These are phyloP conservation scores for Cataglyphis altisquamis DNA, from an alignment of 2,888 invertebrate species.

Conservation along the genomic window DNA sequence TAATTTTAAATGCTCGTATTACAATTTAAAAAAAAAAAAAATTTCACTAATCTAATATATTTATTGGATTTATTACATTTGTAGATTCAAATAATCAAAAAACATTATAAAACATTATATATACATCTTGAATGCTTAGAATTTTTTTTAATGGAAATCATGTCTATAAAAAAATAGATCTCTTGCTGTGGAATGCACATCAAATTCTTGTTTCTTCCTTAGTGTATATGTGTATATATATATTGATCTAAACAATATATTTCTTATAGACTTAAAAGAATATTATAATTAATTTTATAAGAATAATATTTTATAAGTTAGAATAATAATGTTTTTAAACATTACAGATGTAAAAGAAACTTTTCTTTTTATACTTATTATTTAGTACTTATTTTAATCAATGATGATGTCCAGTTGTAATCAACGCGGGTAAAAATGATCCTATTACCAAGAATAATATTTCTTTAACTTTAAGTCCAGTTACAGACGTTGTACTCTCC, in stretches of 20 bases:
- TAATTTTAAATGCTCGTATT: neutral
- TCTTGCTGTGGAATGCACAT: neutral
- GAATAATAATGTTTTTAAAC: conserved; percentile 3
- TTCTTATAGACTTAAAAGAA: conserved; percentile 1
- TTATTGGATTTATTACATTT: too few species aligned
- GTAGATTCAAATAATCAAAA: neutral
- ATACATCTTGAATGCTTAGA: neutral
- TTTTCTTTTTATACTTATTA: neutral
- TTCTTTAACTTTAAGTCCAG: conserved; percentile 92
- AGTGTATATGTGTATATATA: neutral
- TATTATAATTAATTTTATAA: conserved; percentile 4
- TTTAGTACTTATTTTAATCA: conserved; percentile 68
- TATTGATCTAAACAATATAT: neutral
- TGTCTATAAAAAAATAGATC: neutral
- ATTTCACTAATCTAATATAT: neutral
- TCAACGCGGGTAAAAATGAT: conserved; percentile 94
- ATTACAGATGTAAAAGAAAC: neutral
- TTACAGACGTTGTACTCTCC: conserved; percentile 83
- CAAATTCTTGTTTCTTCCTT: neutral
- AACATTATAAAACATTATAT: too few species aligned
- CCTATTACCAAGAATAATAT: conserved; percentile 94
- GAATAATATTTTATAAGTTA: conserved; percentile 5
- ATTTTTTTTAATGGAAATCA: neutral
- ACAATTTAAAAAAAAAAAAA: neutral
- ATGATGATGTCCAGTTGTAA: conserved; percentile 97